Evolutionary conservation across 2,888 invertebrate genomes (phyloP), one percentile per base, ranked within the genome.

Genomic region (Orgyia antiqua): DNA sequence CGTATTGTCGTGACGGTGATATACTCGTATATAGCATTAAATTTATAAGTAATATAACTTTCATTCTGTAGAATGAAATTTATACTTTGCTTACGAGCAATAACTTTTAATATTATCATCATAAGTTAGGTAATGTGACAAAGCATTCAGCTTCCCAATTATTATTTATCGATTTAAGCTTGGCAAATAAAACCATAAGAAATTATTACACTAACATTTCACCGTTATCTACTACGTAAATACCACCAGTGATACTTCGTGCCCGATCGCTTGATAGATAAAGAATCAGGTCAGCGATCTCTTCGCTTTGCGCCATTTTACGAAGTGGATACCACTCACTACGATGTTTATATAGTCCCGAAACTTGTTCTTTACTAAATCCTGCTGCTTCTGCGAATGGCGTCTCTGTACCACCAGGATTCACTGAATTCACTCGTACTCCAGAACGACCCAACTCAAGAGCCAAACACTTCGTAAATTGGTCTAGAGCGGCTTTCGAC

Each of bases 351-450:
- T 96, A 88, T 72, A 97, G 93, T 73, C 89, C 88, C 23, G 61
- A 58, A 24, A 57, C 62, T 52, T 77, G 42, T 80, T 88, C 73
- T 91, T 93, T 37, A 89, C 88, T 55, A 89, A 91, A 67, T 91
- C 94, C 66, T 92, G 88, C 80, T 92, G 96, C 77, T 51, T 68
- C 61, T 10, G 61, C 69, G 40, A 83, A 83, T 15, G 61, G 42
- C 8, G 97, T 97, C n/a, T 92, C 74, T 3, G 94, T 92, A 0
- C 96, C 96, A n/a, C 98, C 98, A 4, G 98, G 98, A 79, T 96
- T 96, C 0, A 97, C 95, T 17, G 93, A 90, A 75, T 97, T 97
- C 0, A 94, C 95, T 21, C 97, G 88, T 0, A 97, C 93, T 43
- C 92, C 90, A 55, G 92, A 90, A 0, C 88, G 62, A 19, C 92